Evolutionary conservation across 2,888 invertebrate species (phyloP).

Genomic region (Colletes collaris): DNA sequence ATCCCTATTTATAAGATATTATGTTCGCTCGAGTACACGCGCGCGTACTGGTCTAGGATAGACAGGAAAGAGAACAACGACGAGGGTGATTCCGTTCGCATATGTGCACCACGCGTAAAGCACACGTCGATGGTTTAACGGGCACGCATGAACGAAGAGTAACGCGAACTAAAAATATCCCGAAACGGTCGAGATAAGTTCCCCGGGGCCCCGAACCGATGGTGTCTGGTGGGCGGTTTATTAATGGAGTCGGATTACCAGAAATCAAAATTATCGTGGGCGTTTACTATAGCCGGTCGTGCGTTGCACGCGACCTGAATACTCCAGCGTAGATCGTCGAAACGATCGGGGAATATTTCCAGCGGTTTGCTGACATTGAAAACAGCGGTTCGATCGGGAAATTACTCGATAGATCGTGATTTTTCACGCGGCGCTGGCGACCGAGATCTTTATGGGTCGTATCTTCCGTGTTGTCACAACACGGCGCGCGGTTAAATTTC

Average conservation of each 20-base stretch:
- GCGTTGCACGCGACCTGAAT: not conserved
- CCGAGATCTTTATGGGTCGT: not conserved
- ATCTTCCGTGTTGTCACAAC: not conserved
- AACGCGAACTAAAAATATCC: constrained; percentile 73
- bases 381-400: not conserved
- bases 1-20: constrained; percentile 73
- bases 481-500: not conserved
- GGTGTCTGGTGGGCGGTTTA: constrained; percentile 74
- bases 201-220: constrained; percentile 35
- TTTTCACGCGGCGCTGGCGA: not conserved
- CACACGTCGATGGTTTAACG: constrained; percentile 43
- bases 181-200: constrained; percentile 73
- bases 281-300: constrained; percentile 24
- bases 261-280: constrained; percentile 74
- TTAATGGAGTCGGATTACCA: constrained; percentile 73
- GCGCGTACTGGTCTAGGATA: constrained; percentile 34
- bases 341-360: no score
- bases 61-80: constrained; percentile 3
- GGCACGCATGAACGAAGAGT: constrained; percentile 56
- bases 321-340: no score
- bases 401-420: not conserved
- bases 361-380: no score
- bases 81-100: constrained; percentile 46
- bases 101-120: constrained; percentile 66
- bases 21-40: constrained; percentile 58